A percentile compares a stretch with the other conserved stretches of the same genome.
Conservation (phyloP, 2,113 vertebrate genomes). For the Sander vitreus region DNA sequence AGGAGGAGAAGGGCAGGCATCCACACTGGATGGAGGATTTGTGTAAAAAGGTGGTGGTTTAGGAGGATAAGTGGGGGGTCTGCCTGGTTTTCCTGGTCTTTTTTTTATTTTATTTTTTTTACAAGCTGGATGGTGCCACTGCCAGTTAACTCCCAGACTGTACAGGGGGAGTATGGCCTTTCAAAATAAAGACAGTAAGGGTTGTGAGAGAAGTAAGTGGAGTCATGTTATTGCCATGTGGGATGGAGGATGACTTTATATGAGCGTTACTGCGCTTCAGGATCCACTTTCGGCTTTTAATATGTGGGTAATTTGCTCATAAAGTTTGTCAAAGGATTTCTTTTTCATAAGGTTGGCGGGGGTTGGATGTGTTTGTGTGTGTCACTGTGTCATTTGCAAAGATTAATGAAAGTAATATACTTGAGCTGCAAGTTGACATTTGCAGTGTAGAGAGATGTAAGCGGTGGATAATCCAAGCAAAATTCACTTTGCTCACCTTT, state of each 20-base stretch:
- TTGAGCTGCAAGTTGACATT: slow-evolving; percentile 31
- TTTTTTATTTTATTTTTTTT: slow-evolving; percentile 61
- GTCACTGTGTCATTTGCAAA: slow-evolving; percentile 30
- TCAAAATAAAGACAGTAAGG: slow-evolving; percentile 24
- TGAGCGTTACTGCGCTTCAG: neutral
- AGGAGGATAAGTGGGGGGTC: neutral
- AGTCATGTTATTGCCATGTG: slow-evolving; percentile 47
- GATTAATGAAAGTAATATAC: slow-evolving; percentile 53
- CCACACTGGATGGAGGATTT: slow-evolving; percentile 60
- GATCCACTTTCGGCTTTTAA: slow-evolving; percentile 20
- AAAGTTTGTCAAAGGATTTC: neutral
- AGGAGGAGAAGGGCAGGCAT: slow-evolving; percentile 26
- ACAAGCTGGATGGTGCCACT: slow-evolving; percentile 74
- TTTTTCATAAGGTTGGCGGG: slow-evolving; percentile 13
- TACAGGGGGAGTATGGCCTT: neutral
- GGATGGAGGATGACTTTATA: slow-evolving; percentile 19
- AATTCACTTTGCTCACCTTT: slow-evolving; percentile 42
- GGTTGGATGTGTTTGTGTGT: neutral
- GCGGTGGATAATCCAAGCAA: slow-evolving; percentile 28
- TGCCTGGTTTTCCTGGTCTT: slow-evolving; percentile 17
- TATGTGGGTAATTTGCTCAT: slow-evolving; percentile 20
- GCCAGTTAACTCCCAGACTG: slow-evolving; percentile 68
- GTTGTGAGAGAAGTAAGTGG: slow-evolving; percentile 41
- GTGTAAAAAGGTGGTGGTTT: slow-evolving; percentile 44
- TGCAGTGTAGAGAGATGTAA: slow-evolving; percentile 1